Conservation (phyloP, 2,113 vertebrate species). For the Neotoma lepida region DNA sequence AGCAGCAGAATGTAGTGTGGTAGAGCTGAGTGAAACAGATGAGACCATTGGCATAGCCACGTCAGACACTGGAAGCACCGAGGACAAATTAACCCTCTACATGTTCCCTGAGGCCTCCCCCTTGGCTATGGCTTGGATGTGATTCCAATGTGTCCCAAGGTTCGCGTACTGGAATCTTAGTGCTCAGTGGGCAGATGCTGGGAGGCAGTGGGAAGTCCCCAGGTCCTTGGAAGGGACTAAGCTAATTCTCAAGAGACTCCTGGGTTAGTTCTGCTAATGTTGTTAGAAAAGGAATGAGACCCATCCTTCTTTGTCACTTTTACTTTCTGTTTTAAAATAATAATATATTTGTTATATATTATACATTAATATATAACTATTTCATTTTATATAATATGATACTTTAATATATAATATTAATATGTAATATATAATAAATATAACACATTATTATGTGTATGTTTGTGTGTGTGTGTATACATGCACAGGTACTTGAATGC, state of each 20-base stretch:
- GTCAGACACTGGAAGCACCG: no score
- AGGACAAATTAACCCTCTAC: neutral
- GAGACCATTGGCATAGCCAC: neutral
- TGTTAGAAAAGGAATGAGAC: neutral
- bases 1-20: neutral
- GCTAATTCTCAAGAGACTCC: neutral
- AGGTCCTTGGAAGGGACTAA: neutral
- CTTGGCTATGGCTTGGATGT: neutral
- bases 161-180: neutral
- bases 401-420: no score
- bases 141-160: neutral
- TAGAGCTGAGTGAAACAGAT: neutral
- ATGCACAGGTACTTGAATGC: neutral
- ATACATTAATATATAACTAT: no score
- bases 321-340: neutral
- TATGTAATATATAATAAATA: no score
- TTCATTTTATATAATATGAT: no score
- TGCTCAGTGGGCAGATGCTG: neutral
- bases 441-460: neutral
- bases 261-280: neutral
- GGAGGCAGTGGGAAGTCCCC: neutral
- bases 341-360: no score
- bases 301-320: no score
- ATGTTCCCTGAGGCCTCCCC: neutral
- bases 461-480: neutral